Conservation (phyloP, 2,888 invertebrate species). For the Andrena trimmerana region DNA sequence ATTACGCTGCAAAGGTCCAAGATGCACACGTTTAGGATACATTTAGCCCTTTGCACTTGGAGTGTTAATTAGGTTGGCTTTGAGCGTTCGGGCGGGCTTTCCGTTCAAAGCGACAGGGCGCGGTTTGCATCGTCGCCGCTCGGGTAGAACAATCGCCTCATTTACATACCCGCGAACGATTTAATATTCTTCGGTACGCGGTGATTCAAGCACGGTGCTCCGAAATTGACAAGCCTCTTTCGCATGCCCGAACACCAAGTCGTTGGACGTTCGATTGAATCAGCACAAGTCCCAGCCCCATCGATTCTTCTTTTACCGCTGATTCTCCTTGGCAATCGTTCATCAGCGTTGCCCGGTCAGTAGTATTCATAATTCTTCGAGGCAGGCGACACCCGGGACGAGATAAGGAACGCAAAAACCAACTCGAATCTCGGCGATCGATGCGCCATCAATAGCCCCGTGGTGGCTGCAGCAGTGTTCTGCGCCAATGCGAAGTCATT, state of each 20-base stretch:
- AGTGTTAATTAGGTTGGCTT: constrained; percentile 59
- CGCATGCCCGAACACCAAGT: too few relatives aligned
- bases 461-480: constrained; percentile 29
- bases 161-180: not conserved
- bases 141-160: constrained; percentile 17
- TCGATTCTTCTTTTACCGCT: not conserved
- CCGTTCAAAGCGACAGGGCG: constrained; percentile 8
- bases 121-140: not conserved
- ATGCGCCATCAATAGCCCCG: constrained; percentile 31
- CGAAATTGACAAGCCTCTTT: too few relatives aligned
- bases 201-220: not conserved
- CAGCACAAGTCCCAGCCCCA: too few relatives aligned
- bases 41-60: constrained; percentile 53
- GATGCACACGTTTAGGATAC: constrained; percentile 46
- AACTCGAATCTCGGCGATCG: constrained; percentile 16
- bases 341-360: too few relatives aligned
- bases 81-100: constrained; percentile 28
- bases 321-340: not conserved
- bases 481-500: constrained; percentile 48
- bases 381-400: not conserved
- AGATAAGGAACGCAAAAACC: not conserved
- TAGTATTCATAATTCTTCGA: not conserved
- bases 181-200: not conserved
- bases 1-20: constrained; percentile 42
- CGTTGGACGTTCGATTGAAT: too few relatives aligned